Conservation (phyloP, 2,113 vertebrate species). For the Perca fluviatilis region DNA sequence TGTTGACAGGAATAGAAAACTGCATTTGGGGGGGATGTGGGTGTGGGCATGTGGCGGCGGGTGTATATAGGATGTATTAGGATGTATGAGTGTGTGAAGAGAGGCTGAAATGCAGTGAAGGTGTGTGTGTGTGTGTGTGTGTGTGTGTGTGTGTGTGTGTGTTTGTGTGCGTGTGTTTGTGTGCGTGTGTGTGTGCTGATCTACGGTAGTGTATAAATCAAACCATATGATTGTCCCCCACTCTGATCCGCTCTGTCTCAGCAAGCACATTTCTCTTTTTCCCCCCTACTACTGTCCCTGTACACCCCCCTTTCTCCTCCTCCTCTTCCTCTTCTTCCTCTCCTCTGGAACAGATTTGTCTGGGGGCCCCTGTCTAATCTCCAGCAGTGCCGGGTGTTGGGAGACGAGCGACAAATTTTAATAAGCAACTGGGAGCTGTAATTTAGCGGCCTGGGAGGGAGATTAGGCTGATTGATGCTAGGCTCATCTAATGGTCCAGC, state of each 20-base stretch:
- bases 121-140: slow-evolving; percentile 27
- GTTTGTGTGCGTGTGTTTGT: slow-evolving; percentile 15
- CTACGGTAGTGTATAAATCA: slow-evolving; percentile 79
- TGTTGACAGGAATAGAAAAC: slow-evolving; percentile 72
- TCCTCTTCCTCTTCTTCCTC: slow-evolving; percentile 25
- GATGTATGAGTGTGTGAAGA: slow-evolving; percentile 51
- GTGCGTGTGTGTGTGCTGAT: slow-evolving; percentile 35
- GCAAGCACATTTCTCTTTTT: slow-evolving; percentile 53
- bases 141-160: slow-evolving; percentile 19
- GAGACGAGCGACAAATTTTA: slow-evolving; percentile 83
- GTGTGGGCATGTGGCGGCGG: slow-evolving; percentile 21
- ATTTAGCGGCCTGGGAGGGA: slow-evolving; percentile 83
- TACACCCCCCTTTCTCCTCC: slow-evolving; percentile 5
- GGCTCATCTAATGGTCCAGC: slow-evolving; percentile 83
- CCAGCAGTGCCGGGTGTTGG: slow-evolving; percentile 74
- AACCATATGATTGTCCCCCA: slow-evolving; percentile 70
- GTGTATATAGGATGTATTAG: slow-evolving; percentile 51
- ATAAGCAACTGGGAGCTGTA: slow-evolving; percentile 82
- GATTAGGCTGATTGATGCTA: slow-evolving; percentile 87
- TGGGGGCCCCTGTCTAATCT: slow-evolving; percentile 76
- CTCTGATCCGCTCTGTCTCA: slow-evolving; percentile 63
- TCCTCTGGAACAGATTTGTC: slow-evolving; percentile 78
- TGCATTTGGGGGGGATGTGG: slow-evolving; percentile 42
- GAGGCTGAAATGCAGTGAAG: slow-evolving; percentile 21
- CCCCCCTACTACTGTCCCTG: slow-evolving; percentile 55